These are phyloP conservation scores for Rutpela maculata DNA, from an alignment of 2,888 invertebrate genomes.

Conservation along the genomic window DNA sequence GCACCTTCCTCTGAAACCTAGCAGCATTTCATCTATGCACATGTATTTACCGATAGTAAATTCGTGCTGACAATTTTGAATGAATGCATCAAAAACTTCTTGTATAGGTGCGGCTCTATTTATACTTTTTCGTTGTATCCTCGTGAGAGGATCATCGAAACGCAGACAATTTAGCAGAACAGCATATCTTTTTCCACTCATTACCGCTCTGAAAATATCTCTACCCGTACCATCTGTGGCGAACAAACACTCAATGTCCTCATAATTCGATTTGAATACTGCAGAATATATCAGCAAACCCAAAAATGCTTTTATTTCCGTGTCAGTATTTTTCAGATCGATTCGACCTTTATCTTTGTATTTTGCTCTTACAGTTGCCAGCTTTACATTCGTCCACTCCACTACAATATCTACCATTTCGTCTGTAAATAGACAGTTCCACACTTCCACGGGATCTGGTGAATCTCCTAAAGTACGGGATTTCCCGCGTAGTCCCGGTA, in stretches of 20 bases:
- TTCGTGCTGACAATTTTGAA: conserved; percentile 35
- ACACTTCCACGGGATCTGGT: conserved; percentile 22
- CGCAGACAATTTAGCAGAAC: conserved; percentile 28
- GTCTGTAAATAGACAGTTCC: conserved; percentile 10
- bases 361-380: neutral
- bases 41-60: conserved; percentile 14
- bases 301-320: neutral
- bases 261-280: conserved; percentile 37
- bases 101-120: conserved; percentile 25
- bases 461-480: conserved; percentile 19
- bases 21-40: conserved; percentile 41
- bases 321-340: neutral
- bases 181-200: conserved; percentile 26
- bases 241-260: conserved; percentile 33
- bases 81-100: conserved; percentile 29
- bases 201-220: conserved; percentile 38
- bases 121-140: conserved; percentile 33
- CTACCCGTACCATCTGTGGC: conserved; percentile 36
- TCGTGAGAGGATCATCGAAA: conserved; percentile 38
- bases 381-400: neutral
- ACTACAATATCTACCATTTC: conserved; percentile 4
- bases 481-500: conserved; percentile 23
- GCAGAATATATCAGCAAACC: conserved; percentile 16
- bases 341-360: neutral
- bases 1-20: conserved; percentile 48